Conservation (phyloP, 1,140 invertebrate species). For the Linepithema humile region DNA sequence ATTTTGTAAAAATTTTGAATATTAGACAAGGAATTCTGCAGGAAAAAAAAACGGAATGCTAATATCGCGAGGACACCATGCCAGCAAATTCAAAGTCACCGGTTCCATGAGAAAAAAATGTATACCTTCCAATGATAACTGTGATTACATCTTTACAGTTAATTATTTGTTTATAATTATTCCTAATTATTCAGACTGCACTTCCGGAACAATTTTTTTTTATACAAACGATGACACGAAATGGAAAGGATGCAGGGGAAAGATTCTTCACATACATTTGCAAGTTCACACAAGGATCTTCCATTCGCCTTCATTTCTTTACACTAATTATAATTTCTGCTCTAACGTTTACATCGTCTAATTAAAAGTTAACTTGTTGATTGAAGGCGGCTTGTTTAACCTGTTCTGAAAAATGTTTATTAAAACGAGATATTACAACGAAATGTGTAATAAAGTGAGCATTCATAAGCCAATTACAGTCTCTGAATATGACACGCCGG, state of each 20-base stretch:
- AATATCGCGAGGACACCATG: constrained; percentile 26
- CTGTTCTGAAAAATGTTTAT: constrained; percentile 61
- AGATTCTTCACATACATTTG: constrained; percentile 38
- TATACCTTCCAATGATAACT: constrained; percentile 73
- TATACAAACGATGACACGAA: constrained; percentile 64
- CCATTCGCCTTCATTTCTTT: not conserved
- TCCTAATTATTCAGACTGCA: constrained; percentile 71
- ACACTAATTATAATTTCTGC: constrained; percentile 20
- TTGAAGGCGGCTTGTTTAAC: constrained; percentile 37
- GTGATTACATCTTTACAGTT: constrained; percentile 66
- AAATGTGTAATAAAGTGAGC: constrained; percentile 57
- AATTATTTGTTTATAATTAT: constrained; percentile 67
- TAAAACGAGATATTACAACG: constrained; percentile 60
- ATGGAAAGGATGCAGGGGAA: constrained; percentile 53
- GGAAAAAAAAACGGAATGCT: not conserved
- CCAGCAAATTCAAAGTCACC: not conserved
- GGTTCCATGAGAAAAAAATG: constrained; percentile 41
- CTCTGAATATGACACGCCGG: constrained; percentile 33
- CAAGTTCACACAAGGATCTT: constrained; percentile 53
- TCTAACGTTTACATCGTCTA: constrained; percentile 21
- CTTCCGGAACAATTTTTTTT: constrained; percentile 76
- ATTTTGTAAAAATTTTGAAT: constrained; percentile 3
- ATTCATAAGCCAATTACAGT: constrained; percentile 56
- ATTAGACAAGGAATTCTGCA: not conserved
- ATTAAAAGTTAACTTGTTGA: constrained; percentile 40